A percentile compares a stretch with the other conserved stretches of the same genome.
phyloP scores from a whole-genome alignment of 2,888 invertebrate species.

The Caenorhabditis wallacei region DNA sequence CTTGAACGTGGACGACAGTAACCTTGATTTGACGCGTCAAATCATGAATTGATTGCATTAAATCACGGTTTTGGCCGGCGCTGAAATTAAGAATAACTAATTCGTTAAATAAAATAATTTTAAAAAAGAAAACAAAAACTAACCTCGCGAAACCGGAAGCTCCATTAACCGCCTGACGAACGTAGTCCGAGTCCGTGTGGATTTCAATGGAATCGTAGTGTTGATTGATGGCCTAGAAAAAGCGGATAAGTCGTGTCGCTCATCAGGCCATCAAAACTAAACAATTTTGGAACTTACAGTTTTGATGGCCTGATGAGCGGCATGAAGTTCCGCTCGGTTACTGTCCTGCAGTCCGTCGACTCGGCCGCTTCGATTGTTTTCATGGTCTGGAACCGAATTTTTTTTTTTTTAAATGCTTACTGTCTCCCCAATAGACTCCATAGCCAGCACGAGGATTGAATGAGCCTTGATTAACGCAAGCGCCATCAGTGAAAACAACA shows the following conservation, averaged over 20 bases:
- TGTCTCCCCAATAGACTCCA: slow-evolving; percentile 7
- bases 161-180: background rate
- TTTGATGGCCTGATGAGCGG: background rate
- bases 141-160: slow-evolving; percentile 16
- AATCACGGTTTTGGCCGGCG: background rate
- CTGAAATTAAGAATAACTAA: background rate
- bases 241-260: too few species aligned
- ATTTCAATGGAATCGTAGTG: background rate
- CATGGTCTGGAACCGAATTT: slow-evolving; percentile 4
- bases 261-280: too few species aligned
- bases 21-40: background rate
- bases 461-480: slow-evolving; percentile 8
- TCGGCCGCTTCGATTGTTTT: background rate
- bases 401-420: background rate
- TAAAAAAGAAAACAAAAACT: background rate
- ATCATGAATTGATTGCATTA: background rate
- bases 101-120: background rate
- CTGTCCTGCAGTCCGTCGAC: slow-evolving; percentile 7
- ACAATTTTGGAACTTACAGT: too few species aligned
- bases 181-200: background rate
- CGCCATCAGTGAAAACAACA: slow-evolving; percentile 1
- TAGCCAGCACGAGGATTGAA: background rate
- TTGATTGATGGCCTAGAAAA: background rate
- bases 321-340: slow-evolving; percentile 1
- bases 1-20: background rate